Conservation (phyloP, 1,140 invertebrate genomes). For the Drosophila simulans region DNA sequence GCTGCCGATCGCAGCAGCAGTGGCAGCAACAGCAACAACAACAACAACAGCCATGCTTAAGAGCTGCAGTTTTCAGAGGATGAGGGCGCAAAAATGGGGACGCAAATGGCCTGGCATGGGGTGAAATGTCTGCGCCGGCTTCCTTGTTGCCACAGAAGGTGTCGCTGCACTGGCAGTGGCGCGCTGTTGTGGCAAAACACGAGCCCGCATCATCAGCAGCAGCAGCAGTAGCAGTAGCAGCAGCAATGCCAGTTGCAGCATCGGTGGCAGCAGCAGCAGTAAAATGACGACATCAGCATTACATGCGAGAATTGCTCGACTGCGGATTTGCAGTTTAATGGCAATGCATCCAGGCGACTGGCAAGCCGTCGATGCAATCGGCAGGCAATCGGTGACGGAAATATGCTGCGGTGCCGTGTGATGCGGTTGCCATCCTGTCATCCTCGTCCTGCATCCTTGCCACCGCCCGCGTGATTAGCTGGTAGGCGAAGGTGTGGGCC, state of each 20-base stretch:
- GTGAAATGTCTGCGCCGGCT: constrained; percentile 35
- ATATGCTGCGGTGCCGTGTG: constrained; percentile 51
- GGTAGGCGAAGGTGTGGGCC: constrained; percentile 13
- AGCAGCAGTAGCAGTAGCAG: constrained; percentile 36
- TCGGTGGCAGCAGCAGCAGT: constrained; percentile 41
- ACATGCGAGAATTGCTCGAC: constrained; percentile 76
- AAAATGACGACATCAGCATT: constrained; percentile 80
- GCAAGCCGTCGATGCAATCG: constrained; percentile 47
- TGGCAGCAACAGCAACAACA: constrained; percentile 29
- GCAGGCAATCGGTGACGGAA: constrained; percentile 57
- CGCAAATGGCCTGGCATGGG: constrained; percentile 1
- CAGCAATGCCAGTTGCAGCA: constrained; percentile 27
- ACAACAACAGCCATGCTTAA: constrained; percentile 63
- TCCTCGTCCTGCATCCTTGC: not conserved
- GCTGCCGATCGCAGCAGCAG: constrained; percentile 62
- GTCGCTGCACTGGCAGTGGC: constrained; percentile 44
- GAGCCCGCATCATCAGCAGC: constrained; percentile 62
- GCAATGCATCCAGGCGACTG: constrained; percentile 51
- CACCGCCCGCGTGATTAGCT: constrained; percentile 24
- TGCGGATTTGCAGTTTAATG: constrained; percentile 80
- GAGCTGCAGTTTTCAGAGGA: constrained; percentile 43
- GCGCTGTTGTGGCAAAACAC: constrained; percentile 71
- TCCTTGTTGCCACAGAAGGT: constrained; percentile 80
- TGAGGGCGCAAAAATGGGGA: not conserved
- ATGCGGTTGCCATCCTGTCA: constrained; percentile 47